Conservation (phyloP, 2,888 invertebrate genomes). For the Blomia tropicalis region DNA sequence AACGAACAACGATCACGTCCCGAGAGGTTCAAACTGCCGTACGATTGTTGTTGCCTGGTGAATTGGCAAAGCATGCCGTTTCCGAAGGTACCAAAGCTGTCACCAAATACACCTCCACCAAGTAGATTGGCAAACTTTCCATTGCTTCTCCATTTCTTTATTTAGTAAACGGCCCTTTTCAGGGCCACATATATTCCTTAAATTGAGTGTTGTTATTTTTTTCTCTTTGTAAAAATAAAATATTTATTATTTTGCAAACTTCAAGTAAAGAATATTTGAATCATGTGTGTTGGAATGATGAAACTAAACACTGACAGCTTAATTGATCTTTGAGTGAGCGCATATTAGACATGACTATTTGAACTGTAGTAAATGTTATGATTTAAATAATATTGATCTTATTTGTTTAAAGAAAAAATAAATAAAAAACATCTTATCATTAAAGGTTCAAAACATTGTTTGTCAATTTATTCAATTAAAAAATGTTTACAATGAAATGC, state of each 20-base stretch:
- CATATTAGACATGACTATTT: no score
- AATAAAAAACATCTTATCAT: background rate
- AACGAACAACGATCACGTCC: no score
- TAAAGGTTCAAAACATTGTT: background rate
- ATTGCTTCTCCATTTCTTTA: background rate
- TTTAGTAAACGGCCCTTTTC: constrained; percentile 28
- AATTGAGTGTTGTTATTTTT: background rate
- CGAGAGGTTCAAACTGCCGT: no score
- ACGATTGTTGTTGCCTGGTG: no score
- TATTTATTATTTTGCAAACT: background rate
- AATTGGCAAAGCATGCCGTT: no score
- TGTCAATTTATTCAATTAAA: background rate
- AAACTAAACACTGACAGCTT: no score
- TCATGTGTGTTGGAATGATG: background rate
- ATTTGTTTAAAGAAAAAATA: background rate
- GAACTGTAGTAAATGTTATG: no score
- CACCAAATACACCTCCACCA: background rate
- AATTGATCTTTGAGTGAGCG: no score
- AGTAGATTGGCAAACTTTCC: background rate
- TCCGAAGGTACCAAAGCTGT: no score
- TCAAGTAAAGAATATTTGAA: background rate
- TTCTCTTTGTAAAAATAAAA: background rate
- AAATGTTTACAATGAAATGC: background rate
- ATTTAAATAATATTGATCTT: no score
- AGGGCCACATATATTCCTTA: constrained; percentile 27